Evolutionary conservation across 2,113 vertebrate species (phyloP), one percentile per base, ranked within the genome.

Genomic region (Saguinus imperator): DNA sequence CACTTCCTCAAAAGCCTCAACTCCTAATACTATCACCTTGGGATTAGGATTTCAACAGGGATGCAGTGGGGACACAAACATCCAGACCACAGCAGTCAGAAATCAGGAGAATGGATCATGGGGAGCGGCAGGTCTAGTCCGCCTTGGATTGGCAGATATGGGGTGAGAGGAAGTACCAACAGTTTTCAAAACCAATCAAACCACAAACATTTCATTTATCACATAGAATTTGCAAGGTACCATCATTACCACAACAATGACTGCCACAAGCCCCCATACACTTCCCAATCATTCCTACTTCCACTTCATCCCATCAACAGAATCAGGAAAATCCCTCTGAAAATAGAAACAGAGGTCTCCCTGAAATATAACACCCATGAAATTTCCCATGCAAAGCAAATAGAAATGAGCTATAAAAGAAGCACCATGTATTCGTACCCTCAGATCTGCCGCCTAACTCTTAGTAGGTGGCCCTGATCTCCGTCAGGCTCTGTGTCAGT

Each of bases 181-280:
- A 50, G 40, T 89, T 89, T 85, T 48, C 72, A 70, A 85, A 91
- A 40, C 23, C 55, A 64, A 55, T 85, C 17, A 97, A 84, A 86
- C 32, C 13, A 52, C 37, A 93, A 40, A 57, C 66, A 87, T 23
- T 45, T n/a, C 84, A 45, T 68, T 68, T 61, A 83, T 14, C 29
- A 55, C 16, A 61, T 68, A 23, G 8, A 76, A 72, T 80, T 32
- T 58, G 27, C 64, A 84, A 17, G 11, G 37, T 16, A 83, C 80
- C 37, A 55, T 55, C 20, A 57, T 10, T 2, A 45, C 45, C n/a
- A 77, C 45, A 83, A 92, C 55, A 79, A 45, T 58, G 37, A 23
- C 4, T 32, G 32, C 52, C 70, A 73, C 55, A 61, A 85, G 40
- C 23, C 66, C 70, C 23, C 87, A 9, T 73, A 14, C 0, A 58